Evolutionary conservation across 2,797 vertebrate genomes (phyloP).

Genomic region (Emydoidea blandingii): DNA sequence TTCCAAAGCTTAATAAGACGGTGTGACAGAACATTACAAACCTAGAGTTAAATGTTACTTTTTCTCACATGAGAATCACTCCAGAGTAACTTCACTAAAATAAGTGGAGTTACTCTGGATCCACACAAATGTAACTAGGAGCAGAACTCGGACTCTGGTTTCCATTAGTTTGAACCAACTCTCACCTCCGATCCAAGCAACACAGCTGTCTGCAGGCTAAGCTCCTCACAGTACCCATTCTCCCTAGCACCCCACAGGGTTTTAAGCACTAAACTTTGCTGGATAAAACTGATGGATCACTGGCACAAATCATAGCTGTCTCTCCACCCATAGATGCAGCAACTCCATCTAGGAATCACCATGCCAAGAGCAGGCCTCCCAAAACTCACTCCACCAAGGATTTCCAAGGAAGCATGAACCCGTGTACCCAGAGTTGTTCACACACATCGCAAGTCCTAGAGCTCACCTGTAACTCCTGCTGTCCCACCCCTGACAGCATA

Average conservation of each 20-base stretch:
- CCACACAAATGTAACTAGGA: background rate
- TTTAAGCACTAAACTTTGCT: background rate
- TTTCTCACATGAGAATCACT: background rate
- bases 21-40: accelerated
- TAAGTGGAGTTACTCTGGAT: background rate
- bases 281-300: background rate
- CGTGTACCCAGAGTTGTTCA: background rate
- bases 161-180: background rate
- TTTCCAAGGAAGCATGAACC: background rate
- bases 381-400: background rate
- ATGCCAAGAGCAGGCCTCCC: background rate
- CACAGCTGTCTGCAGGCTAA: background rate
- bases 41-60: background rate
- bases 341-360: background rate
- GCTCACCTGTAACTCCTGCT: background rate
- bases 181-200: background rate
- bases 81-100: background rate
- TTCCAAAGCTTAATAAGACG: background rate
- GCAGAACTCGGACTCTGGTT: background rate
- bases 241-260: background rate
- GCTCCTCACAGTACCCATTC: background rate
- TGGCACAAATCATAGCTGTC: accelerated
- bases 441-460: background rate
- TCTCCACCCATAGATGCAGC: accelerated
- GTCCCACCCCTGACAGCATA: background rate